phyloP scores from a whole-genome alignment of 2,797 vertebrate species.

The Craterocephalus amniculus region DNA sequence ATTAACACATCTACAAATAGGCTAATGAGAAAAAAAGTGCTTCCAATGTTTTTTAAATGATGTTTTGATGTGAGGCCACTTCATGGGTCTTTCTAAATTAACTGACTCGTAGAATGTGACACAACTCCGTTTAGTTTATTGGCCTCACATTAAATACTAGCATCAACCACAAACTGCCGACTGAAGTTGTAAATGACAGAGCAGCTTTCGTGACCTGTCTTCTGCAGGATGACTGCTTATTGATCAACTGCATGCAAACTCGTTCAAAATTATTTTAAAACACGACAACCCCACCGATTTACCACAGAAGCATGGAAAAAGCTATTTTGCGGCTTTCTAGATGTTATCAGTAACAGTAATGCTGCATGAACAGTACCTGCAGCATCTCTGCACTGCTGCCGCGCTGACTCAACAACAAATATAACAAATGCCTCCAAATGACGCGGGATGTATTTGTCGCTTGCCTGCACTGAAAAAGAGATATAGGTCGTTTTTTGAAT shows the following conservation, averaged over 20 bases:
- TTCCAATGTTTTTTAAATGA: background rate
- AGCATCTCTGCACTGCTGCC: conserved; percentile 21
- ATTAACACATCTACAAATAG: background rate
- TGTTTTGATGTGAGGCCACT: background rate
- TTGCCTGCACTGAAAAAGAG: conserved; percentile 35
- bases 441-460: conserved; percentile 38
- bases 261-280: conserved; percentile 9
- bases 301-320: background rate
- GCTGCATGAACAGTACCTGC: conserved; percentile 56
- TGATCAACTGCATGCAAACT: conserved; percentile 2
- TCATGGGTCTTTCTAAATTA: conserved; percentile 2
- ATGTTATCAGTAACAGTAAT: conserved; percentile 19
- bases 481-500: conserved; percentile 25
- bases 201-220: background rate
- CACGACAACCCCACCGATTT: background rate
- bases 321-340: background rate
- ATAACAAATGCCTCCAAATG: conserved; percentile 32
- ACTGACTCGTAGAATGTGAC: background rate
- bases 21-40: too few relatives aligned
- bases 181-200: conserved; percentile 14
- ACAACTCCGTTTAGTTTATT: background rate
- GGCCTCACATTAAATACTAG: background rate
- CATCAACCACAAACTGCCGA: conserved; percentile 1
- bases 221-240: conserved; percentile 7
- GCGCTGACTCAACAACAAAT: conserved; percentile 57